Evolutionary conservation across 1,140 invertebrate genomes (phyloP).

Genomic region (Pogonus chalceus): DNA sequence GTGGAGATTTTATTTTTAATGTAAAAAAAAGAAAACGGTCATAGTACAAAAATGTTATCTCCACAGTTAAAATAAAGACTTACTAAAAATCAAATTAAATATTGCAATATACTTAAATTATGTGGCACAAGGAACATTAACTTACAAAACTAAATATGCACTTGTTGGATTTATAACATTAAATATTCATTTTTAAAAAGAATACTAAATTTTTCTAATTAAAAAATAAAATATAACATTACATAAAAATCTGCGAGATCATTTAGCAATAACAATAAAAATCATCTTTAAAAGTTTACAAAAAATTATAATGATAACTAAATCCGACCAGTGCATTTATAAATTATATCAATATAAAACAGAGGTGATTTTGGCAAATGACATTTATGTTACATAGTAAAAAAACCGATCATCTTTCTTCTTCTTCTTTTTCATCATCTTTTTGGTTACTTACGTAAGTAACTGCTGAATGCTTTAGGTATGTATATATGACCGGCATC

Average conservation of each 20-base stretch:
- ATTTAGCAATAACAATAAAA: conserved; percentile 7
- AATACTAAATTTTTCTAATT: conserved; percentile 12
- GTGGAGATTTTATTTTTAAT: conserved; percentile 1
- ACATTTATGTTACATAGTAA: conserved; percentile 38
- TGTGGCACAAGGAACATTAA: conserved; percentile 29
- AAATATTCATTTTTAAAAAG: conserved; percentile 1
- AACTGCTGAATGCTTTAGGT: neutral
- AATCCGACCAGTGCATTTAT: conserved; percentile 10
- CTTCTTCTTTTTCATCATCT: no score
- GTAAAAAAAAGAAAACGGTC: neutral
- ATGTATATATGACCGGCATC: conserved; percentile 1
- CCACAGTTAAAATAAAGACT: neutral
- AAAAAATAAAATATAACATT: conserved; percentile 21
- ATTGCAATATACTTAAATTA: conserved; percentile 14
- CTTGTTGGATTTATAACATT: conserved; percentile 11
- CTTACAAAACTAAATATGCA: conserved; percentile 16
- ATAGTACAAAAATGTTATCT: neutral
- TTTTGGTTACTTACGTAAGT: neutral
- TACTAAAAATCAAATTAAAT: neutral
- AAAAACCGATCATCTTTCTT: conserved; percentile 22
- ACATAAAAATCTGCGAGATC: conserved; percentile 11
- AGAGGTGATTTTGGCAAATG: conserved; percentile 36
- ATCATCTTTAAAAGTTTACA: conserved; percentile 13
- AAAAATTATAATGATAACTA: conserved; percentile 7
- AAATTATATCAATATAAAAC: conserved; percentile 18